These are phyloP conservation scores for Motacilla tschutschensis DNA, from an alignment of 2,113 vertebrate genomes.

Conservation along the genomic window DNA sequence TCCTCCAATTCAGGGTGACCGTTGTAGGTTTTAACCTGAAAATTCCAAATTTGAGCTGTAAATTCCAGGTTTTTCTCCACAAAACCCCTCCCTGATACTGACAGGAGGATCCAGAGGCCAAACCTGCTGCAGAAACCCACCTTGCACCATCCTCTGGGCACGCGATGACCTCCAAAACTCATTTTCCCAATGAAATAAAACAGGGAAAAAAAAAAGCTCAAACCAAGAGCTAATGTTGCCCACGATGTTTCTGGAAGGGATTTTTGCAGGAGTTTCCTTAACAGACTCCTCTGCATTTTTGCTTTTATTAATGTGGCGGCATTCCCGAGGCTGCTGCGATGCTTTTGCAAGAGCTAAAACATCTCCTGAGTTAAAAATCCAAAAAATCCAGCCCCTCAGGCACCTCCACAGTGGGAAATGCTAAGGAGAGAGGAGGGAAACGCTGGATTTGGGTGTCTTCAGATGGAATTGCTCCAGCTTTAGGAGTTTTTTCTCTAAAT, in stretches of 20 bases:
- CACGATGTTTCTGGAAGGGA: background rate
- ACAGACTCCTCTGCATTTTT: constrained; percentile 66
- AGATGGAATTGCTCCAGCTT: background rate
- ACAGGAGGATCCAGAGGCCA: background rate
- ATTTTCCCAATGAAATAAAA: background rate
- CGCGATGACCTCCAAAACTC: background rate
- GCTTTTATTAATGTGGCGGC: constrained; percentile 70
- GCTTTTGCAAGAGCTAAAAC: background rate
- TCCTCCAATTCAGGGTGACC: fast-evolving
- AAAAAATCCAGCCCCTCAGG: background rate
- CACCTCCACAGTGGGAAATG: background rate
- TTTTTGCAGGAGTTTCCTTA: constrained; percentile 60
- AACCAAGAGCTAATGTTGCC: background rate
- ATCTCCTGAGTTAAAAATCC: background rate
- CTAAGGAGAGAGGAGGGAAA: background rate
- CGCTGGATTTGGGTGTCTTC: background rate
- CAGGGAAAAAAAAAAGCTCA: fast-evolving
- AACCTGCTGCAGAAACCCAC: background rate
- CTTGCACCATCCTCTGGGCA: background rate
- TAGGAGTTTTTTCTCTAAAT: background rate
- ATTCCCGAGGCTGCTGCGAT: constrained; percentile 53
- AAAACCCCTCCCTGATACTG: background rate
- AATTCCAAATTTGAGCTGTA: background rate
- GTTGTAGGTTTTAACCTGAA: background rate
- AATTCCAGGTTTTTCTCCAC: background rate